Conservation (phyloP, 2,888 invertebrate species). For the Ormia ochracea region DNA sequence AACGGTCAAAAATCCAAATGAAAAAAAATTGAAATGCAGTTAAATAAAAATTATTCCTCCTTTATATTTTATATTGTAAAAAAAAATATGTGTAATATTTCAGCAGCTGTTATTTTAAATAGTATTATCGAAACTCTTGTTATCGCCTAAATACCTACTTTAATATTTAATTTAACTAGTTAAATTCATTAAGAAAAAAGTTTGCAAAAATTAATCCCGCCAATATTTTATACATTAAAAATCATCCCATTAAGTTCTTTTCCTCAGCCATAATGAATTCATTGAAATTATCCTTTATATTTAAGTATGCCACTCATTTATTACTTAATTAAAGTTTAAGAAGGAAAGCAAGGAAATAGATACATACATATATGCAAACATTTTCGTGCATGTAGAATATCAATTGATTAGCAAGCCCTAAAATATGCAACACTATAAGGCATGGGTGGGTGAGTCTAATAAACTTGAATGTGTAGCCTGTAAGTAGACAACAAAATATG, state of each 20-base stretch:
- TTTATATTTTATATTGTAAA: too few species aligned
- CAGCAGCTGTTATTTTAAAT: too few species aligned
- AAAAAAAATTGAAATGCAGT: too few species aligned
- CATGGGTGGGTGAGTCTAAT: background rate
- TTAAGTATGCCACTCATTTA: conserved; percentile 2
- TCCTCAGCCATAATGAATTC: background rate
- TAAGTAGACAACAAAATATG: conserved; percentile 28
- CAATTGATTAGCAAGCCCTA: conserved; percentile 14
- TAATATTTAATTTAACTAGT: background rate
- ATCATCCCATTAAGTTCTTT: background rate
- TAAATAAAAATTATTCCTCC: too few species aligned
- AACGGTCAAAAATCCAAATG: too few species aligned
- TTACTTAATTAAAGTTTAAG: background rate
- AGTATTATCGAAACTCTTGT: too few species aligned
- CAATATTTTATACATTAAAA: background rate
- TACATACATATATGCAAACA: background rate
- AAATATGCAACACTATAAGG: conserved; percentile 18
- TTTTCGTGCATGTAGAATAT: conserved; percentile 7
- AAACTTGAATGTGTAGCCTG: background rate
- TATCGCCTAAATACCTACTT: too few species aligned
- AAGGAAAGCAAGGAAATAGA: background rate
- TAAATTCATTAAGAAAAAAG: background rate
- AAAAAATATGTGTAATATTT: too few species aligned
- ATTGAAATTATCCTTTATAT: conserved; percentile 29
- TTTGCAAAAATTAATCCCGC: background rate